Evolutionary conservation across 2,113 vertebrate species (phyloP), one percentile per base, ranked within the genome.

Genomic region (Saccopteryx bilineata): DNA sequence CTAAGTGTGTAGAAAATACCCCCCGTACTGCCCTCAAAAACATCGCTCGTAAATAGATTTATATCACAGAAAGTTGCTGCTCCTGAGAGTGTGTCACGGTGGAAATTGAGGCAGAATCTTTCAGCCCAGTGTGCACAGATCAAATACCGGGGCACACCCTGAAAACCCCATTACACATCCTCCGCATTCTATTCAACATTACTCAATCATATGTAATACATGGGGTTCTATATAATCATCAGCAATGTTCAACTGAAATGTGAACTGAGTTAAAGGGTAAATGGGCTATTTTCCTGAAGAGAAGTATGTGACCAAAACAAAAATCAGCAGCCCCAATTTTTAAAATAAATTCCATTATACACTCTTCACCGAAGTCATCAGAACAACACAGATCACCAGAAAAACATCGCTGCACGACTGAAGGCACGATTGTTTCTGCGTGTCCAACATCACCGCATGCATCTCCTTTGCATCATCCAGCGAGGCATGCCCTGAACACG

Each of bases 361-460:
- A 24, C 8, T 33, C 48, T 69, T 81, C 61, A 46, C 0, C 5
- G 5, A 90, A 74, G 13, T 23, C 39, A 14, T 69, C 23, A 72
- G 69, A 76, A 56, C 7, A 60, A 78, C 15, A 39, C 11, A 23
- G 28, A 46, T 9, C 11, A 2, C 21, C 21, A 54, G 23, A 5
- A 2, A 5, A 7, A n/a, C 26, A 19, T 54, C 0, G 2, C 28
- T 1, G 1, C 46, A 2, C 17, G 15, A 31, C 69, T 81, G 10
- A 28, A 78, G 84, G 24, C 4, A 26, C 0, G 2, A 23, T 2
- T 39, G 10, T 65, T 66, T 4, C 10, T 1, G 31, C 24, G 9
- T 7, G 0, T 61, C 56, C 5, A 3, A 18, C 6, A 13, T 13
- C 13, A 76, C 48, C 12, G 5, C 7, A 0, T 0, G n/a, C 31